A percentile compares a stretch with the other conserved stretches of the same genome.
These are phyloP conservation scores for Chinchilla lanigera DNA, from an alignment of 2,113 vertebrate species.

Conservation along the genomic window DNA sequence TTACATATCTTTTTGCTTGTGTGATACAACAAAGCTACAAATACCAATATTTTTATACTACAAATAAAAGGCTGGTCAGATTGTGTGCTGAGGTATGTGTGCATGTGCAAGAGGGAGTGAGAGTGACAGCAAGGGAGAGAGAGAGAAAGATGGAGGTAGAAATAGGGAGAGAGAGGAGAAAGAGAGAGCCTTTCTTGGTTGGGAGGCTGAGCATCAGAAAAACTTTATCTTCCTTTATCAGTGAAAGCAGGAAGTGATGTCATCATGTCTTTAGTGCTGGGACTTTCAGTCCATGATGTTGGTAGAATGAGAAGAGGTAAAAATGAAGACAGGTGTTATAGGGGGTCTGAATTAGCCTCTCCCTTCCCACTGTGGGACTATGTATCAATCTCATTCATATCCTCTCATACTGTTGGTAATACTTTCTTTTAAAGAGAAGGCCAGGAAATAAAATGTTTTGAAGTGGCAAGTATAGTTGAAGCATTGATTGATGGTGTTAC, in stretches of 20 bases:
- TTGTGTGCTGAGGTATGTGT: neutral
- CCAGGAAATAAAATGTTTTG: constrained; percentile 22
- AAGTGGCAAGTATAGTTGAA: constrained; percentile 40
- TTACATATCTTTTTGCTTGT: constrained; percentile 12
- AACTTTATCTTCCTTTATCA: neutral
- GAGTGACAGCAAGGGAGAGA: neutral
- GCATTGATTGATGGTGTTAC: constrained; percentile 24
- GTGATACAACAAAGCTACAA: neutral
- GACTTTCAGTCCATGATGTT: neutral
- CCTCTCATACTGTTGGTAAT: neutral
- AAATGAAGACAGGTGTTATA: neutral
- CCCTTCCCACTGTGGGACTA: neutral
- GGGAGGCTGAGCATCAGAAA: neutral
- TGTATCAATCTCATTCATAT: neutral
- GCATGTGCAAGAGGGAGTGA: neutral
- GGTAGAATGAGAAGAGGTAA: neutral
- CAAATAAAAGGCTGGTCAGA: constrained; percentile 19
- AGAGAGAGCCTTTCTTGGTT: too few species aligned
- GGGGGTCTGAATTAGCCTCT: neutral
- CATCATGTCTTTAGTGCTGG: neutral
- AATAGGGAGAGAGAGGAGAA: neutral
- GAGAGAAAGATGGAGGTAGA: neutral
- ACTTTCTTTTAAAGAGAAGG: constrained; percentile 59
- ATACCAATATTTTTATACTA: constrained; percentile 28
- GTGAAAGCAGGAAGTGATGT: neutral